Evolutionary conservation across 2,113 vertebrate genomes (phyloP).

Genomic region (Recurvirostra avosetta): DNA sequence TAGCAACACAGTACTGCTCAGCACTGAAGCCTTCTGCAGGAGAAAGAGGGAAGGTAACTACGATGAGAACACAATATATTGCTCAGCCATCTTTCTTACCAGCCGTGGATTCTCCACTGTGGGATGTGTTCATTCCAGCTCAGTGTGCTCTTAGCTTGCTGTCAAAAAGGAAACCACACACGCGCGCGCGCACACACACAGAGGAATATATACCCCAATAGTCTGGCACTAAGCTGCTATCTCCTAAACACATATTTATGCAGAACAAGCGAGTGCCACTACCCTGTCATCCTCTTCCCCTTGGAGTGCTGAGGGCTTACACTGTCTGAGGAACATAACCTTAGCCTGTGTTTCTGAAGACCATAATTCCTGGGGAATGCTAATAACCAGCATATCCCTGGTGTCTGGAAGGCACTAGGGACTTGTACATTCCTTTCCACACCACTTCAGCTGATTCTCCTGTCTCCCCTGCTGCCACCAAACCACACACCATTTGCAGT

Average conservation of each 20-base stretch:
- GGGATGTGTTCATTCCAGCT: neutral
- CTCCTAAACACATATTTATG: neutral
- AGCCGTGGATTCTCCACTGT: neutral
- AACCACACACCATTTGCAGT: conserved; percentile 25
- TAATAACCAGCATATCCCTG: neutral
- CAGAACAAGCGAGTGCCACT: neutral
- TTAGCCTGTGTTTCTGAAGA: neutral
- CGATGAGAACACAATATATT: neutral
- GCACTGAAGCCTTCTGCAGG: neutral
- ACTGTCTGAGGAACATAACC: neutral
- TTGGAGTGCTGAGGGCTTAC: neutral
- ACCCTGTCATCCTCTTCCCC: neutral
- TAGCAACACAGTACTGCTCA: neutral
- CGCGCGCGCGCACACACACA: fast-evolving
- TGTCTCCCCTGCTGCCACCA: neutral
- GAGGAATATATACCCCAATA: neutral
- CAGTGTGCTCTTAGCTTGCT: neutral
- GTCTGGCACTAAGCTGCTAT: neutral
- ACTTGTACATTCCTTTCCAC: neutral
- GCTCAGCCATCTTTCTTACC: neutral
- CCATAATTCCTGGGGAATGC: neutral
- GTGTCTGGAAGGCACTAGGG: neutral
- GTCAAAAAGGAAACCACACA: neutral
- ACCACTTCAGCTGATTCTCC: neutral
- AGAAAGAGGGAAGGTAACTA: neutral